A percentile compares a stretch with the other conserved stretches of the same genome.
Conservation (phyloP, 1,140 invertebrate species). For the Nephila pilipes region DNA sequence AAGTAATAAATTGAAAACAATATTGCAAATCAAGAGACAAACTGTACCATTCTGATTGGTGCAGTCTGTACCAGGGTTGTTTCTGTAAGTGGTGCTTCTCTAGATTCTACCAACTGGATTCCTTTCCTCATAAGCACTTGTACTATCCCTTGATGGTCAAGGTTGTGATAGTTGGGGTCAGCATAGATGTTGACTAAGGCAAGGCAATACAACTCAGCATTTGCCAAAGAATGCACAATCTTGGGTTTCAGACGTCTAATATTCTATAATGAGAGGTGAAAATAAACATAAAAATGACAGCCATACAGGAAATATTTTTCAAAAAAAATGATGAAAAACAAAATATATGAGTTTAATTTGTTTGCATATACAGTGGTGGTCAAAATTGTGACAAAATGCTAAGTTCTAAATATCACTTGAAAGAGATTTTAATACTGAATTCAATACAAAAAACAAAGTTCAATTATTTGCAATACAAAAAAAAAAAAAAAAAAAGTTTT, state of each 20-base stretch:
- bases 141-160: slow-evolving; percentile 92
- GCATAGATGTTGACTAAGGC: slow-evolving; percentile 97
- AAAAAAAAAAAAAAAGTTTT: too few species aligned
- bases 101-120: slow-evolving; percentile 90
- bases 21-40: not conserved
- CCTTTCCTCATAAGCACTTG: slow-evolving; percentile 95
- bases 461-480: too few species aligned
- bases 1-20: too few species aligned
- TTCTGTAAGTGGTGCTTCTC: slow-evolving; percentile 94
- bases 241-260: slow-evolving; percentile 88
- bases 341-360: too few species aligned
- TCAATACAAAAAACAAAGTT: too few species aligned
- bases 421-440: too few species aligned
- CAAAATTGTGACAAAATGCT: too few species aligned
- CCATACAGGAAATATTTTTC: not conserved
- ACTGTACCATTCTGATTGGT: slow-evolving; percentile 93
- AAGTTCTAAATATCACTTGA: too few species aligned
- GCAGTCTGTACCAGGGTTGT: slow-evolving; percentile 97
- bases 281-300: not conserved
- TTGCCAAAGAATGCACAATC: slow-evolving; percentile 93
- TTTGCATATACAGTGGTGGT: too few species aligned
- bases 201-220: slow-evolving; percentile 97
- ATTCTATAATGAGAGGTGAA: slow-evolving; percentile 9
- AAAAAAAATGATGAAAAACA: not conserved
- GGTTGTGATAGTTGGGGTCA: slow-evolving; percentile 96